Base-by-base conservation (phyloP, 2,888 invertebrate species). In the Anoncus sp. region DNA sequence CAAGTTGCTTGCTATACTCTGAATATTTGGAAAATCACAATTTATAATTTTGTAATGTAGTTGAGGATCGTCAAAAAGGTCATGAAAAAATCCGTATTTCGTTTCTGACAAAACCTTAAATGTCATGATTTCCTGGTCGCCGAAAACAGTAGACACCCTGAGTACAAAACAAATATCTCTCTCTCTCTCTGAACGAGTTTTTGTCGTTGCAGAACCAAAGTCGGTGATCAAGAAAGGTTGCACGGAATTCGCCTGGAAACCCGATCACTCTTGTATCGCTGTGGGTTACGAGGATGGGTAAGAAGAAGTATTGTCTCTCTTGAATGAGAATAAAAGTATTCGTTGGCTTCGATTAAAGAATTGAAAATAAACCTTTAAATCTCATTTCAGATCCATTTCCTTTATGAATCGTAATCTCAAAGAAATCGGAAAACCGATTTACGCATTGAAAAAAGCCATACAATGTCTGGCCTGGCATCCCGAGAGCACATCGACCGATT, bases 401-500 rank as follows among this genome's bases (percentile, higher is more conserved):
- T 87, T 90, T 62, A 79, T 85, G 3, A 81, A 88, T 78, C 80
- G 75, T 12, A 76, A 86, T 35, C 78, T 88, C 38, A 55, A 76
- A 31, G 76, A 81, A 60, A 75, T 78, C 24, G 85, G 85, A 3
- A 74, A 75, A 76, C 91, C 92, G 4, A 89, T 94, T 3, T 92
- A 92, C 73, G 87, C 92, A 3, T 92, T 91, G 86, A 94, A 94
- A 62, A 95, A 95, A 91, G 89, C 93, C 71, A 92, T 97, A 27
- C 94, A 95, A 85, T 92, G 92, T 69, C 87, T 96, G 1, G 92
- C 92, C 5, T 97, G 96, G 96, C 96, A 97, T 90, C 96, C 96
- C 0, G 91, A 92, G 62, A 93, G 94, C 80, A 94, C 94, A 0
- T 92, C 93, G 0, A 91, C 91, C 24, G 94, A 94, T 47, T 89